Base-by-base conservation (phyloP, 2,888 invertebrate genomes). In the Meloe dianella region DNA sequence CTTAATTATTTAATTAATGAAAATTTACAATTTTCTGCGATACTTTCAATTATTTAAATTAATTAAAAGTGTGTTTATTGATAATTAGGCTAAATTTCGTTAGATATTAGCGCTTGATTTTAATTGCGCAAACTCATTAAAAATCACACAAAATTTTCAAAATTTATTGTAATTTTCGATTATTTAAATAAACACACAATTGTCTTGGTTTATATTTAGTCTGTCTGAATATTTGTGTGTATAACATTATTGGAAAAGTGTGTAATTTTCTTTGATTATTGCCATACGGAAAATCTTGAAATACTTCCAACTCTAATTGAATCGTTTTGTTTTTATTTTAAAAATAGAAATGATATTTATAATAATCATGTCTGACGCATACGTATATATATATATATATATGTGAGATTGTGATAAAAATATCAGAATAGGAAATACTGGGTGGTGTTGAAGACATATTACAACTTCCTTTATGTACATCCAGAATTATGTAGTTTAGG, bases 101-200 rank as follows among this genome's bases (percentile, higher is more conserved):
- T 2, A 3, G 4, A 27, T 27, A 27, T 27, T 27, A 27, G 2
- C 27, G 27, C 27, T 27, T 27, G 2, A 27, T 35, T 35, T 12
- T 35, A 17, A n/a, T 41, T 41, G 41, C 41, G 41, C 41, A 41
- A 17, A 6, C 41, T n/a, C 41, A n/a, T 8, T 8, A n/a, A n/a
- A 17, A 41, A 7, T n/a, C n/a, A 17, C 8, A 7, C n/a, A 17
- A 17, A 41, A 17, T 4, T 35, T 35, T 35, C 35, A 14, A 41
- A 41, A 41, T 12, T 41, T 12, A 35, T 41, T 41, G n/a, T 8
- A 41, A 5, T 41, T 41, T 41, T n/a, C 17, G 6, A 7, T n/a
- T 17, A 12, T 41, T 41, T 41, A 41, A 41, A 41, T n/a, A 41
- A 41, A 41, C 41, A 41, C 41, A 17, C 41, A 41, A 41, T 41